Evolutionary conservation across 2,113 vertebrate species (phyloP), one percentile per base, ranked within the genome.

Genomic region (Triplophysa siluroides): DNA sequence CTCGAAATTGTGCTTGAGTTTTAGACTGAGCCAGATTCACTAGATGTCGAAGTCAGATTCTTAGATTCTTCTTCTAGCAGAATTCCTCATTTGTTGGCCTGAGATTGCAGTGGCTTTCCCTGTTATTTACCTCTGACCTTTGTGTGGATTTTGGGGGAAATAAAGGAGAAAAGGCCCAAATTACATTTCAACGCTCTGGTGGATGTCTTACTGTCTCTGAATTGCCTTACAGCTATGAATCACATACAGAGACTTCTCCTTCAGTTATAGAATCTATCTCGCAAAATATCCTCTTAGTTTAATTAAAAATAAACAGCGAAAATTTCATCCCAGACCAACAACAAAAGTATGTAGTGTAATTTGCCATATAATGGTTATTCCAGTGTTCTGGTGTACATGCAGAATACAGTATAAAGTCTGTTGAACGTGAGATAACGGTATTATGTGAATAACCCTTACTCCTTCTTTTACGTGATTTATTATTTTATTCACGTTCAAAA

Each of bases 401-500:
- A 21, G 56, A 47, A 75, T 4, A 47, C 70, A 41, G 52, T 21
- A 41, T 41, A 41, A 60, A 23, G 33, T 43, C 23, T 43, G 54
- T 74, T 73, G n/a, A 43, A 63, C 16, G 3, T 19, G 21, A 19
- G 4, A 47, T 43, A 45, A 24, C 24, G 56, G 54, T 45, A 61
- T 74, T 47, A 38, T 8, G 9, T 75, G 24, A 29, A 43, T 1
- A 43, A 24, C 12, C 29, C 47, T 23, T 68, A 73, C 66, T 80
- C 1, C 5, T 52, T 41, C 16, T 60, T 43, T 43, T 43, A 47
- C n/a, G 8, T 75, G 73, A 29, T 61, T 47, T 23, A 29, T 26
- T 75, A n/a, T 75, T 75, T 26, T 63, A 75, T 47, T 75, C 38
- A 62, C 64, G 9, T 43, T 65, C 8, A 33, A 54, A 64, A 82